phyloP scores from a whole-genome alignment of 2,888 invertebrate genomes.

The Tipula lateralis region DNA sequence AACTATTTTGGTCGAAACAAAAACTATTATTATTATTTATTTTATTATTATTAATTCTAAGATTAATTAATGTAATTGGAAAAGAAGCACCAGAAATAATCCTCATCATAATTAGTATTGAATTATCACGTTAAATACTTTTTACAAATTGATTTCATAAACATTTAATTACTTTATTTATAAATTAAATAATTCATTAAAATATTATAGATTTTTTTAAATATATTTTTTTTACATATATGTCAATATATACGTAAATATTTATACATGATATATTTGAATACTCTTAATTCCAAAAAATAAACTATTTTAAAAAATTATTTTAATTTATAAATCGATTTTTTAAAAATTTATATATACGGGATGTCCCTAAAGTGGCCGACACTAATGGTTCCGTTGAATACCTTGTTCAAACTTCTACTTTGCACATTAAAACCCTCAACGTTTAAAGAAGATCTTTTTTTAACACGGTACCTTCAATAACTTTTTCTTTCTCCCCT shows the following conservation, averaged over 20 bases:
- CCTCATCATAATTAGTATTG: conserved; percentile 29
- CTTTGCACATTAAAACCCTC: too few relatives aligned
- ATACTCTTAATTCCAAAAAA: not conserved
- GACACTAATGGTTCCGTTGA: too few relatives aligned
- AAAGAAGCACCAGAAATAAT: conserved; percentile 30
- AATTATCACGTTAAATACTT: conserved; percentile 28
- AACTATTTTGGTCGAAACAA: not conserved
- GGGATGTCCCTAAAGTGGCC: too few relatives aligned
- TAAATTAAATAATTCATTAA: not conserved
- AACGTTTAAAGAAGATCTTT: too few relatives aligned
- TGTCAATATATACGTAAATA: not conserved
- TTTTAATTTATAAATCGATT: not conserved
- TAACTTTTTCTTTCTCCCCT: too few relatives aligned
- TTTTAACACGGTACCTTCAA: too few relatives aligned
- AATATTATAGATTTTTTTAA: not conserved
- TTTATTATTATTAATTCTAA: conserved; percentile 14
- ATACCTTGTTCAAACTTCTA: too few relatives aligned
- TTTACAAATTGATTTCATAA: conserved; percentile 20
- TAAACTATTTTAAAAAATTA: not conserved
- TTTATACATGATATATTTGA: not conserved
- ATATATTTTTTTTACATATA: not conserved
- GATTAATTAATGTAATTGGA: conserved; percentile 28
- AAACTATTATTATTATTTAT: conserved; percentile 27
- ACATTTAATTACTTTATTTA: not conserved
- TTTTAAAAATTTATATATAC: too few relatives aligned